Conservation (phyloP, 2,113 vertebrate genomes). For the Dendropsophus ebraccatus region DNA sequence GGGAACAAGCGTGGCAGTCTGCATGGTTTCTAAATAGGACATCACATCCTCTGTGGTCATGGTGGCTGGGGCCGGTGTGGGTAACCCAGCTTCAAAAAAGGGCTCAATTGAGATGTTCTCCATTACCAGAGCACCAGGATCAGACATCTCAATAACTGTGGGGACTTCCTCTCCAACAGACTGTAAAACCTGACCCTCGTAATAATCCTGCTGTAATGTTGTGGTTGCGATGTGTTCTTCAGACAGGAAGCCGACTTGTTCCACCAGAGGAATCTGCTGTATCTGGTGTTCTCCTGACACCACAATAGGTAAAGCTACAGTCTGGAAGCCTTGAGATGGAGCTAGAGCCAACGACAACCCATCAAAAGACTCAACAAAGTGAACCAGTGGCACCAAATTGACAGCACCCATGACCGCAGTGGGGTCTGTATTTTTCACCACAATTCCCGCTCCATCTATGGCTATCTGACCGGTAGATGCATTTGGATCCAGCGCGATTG, state of each 20-base stretch:
- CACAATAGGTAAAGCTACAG: constrained; percentile 8
- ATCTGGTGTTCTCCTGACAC: neutral
- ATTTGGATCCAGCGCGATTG: constrained; percentile 44
- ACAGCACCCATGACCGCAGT: constrained; percentile 15
- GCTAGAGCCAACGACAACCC: constrained; percentile 44
- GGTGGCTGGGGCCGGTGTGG: constrained; percentile 52
- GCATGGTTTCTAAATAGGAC: constrained; percentile 74
- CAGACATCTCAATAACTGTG: neutral
- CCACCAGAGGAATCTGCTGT: neutral
- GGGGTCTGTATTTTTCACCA: neutral
- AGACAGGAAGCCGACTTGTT: constrained; percentile 6
- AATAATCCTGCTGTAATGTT: constrained; percentile 30
- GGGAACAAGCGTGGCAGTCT: constrained; percentile 60
- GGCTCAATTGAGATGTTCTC: constrained; percentile 60
- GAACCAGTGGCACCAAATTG: constrained; percentile 59
- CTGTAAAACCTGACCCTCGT: neutral
- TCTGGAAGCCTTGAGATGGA: constrained; percentile 1
- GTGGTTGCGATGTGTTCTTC: constrained; percentile 35
- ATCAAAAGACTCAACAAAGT: constrained; percentile 58
- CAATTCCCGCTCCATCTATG: constrained; percentile 51
- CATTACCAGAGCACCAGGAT: constrained; percentile 18
- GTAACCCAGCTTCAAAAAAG: constrained; percentile 54
- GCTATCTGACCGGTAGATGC: constrained; percentile 41
- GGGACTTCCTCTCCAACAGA: neutral
- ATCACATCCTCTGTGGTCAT: constrained; percentile 64